These are phyloP conservation scores for Macrosiphum euphorbiae DNA, from an alignment of 2,888 invertebrate genomes.

Conservation along the genomic window DNA sequence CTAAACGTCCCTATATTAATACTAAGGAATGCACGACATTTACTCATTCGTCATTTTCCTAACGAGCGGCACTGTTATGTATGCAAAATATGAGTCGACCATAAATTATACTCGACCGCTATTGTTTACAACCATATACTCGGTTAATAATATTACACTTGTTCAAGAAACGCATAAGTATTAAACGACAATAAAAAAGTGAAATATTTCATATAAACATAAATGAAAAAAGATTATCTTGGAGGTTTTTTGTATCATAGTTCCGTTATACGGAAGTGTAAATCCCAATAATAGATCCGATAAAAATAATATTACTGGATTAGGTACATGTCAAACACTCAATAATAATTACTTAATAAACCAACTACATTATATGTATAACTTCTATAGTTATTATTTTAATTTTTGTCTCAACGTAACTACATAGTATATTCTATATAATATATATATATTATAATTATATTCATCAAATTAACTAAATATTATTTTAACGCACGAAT, in stretches of 20 bases:
- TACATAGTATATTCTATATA: too few relatives aligned
- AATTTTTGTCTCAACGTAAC: too few relatives aligned
- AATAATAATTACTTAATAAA: background rate
- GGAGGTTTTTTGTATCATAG: background rate
- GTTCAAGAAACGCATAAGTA: background rate
- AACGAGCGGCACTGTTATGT: conserved; percentile 28
- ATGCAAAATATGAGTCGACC: conserved; percentile 47
- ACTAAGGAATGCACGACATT: conserved; percentile 27
- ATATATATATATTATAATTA: background rate
- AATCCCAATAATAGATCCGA: background rate
- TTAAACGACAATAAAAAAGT: background rate
- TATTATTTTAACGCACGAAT: background rate
- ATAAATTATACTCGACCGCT: conserved; percentile 46
- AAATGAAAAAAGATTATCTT: background rate
- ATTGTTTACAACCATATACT: conserved; percentile 40
- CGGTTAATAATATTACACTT: conserved; percentile 43
- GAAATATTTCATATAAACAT: background rate
- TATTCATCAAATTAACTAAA: background rate
- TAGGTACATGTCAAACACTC: background rate
- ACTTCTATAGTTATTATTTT: too few relatives aligned
- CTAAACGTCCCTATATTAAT: background rate
- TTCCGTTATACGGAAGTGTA: background rate
- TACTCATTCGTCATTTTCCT: conserved; percentile 57
- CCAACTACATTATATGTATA: too few relatives aligned
- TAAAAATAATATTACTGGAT: background rate